phyloP scores from a whole-genome alignment of 2,797 vertebrate species.

The Neosalanx taihuensis region DNA sequence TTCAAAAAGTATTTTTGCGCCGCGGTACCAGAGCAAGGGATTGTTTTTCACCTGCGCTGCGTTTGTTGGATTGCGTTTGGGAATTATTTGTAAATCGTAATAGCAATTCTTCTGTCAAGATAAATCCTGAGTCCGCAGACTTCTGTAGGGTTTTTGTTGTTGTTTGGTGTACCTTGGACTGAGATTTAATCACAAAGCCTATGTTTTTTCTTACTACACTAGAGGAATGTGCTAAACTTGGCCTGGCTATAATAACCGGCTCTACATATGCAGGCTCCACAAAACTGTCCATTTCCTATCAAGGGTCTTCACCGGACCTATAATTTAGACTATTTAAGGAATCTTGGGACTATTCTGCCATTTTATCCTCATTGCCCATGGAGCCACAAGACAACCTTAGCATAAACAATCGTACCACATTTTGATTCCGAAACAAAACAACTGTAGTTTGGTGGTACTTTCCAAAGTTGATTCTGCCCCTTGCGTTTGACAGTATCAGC shows the following conservation, averaged over 20 bases:
- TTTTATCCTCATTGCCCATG: slow-evolving; percentile 56
- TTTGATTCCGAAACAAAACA: slow-evolving; percentile 60
- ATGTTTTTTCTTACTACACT: slow-evolving; percentile 41
- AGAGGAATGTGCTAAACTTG: slow-evolving; percentile 69
- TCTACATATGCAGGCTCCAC: slow-evolving; percentile 53
- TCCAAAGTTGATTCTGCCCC: slow-evolving; percentile 46
- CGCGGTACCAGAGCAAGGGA: not conserved
- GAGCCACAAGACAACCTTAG: slow-evolving; percentile 60
- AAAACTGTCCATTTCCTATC: slow-evolving; percentile 69
- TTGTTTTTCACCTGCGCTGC: not conserved
- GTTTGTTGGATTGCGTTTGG: not conserved
- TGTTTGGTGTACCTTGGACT: slow-evolving; percentile 23
- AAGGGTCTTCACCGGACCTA: slow-evolving; percentile 64
- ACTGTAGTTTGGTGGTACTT: slow-evolving; percentile 52
- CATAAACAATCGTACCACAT: slow-evolving; percentile 62
- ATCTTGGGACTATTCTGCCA: slow-evolving; percentile 59
- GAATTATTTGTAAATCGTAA: not conserved
- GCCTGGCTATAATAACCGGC: slow-evolving; percentile 61
- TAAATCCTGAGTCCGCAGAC: slow-evolving; percentile 44
- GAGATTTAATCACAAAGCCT: slow-evolving; percentile 49
- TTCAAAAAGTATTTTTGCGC: not conserved
- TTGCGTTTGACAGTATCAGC: slow-evolving; percentile 28
- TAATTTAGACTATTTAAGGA: slow-evolving; percentile 77
- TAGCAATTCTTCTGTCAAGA: slow-evolving; percentile 19
- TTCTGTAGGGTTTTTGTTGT: slow-evolving; percentile 18